phyloP scores from a whole-genome alignment of 2,888 invertebrate genomes.

The Itoplectis maculator region DNA sequence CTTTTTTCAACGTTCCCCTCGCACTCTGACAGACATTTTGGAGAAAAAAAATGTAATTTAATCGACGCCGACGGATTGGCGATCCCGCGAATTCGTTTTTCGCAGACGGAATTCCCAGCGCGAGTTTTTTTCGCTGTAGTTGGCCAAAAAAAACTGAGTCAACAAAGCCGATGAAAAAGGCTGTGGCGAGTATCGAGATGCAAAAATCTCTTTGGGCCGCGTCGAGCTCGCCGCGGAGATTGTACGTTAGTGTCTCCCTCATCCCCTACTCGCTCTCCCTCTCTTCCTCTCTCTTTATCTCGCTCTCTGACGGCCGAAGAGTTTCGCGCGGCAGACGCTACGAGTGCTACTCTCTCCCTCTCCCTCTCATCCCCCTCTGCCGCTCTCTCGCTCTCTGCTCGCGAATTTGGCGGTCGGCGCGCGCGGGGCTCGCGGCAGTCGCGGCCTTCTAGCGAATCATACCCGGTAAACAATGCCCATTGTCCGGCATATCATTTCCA shows the following conservation, averaged over 20 bases:
- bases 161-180: too few relatives aligned
- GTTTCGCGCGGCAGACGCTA: slow-evolving; percentile 1
- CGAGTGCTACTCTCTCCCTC: neutral
- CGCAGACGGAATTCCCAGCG: too few relatives aligned
- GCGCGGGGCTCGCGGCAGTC: slow-evolving; percentile 16
- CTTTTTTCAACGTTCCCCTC: neutral
- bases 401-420: neutral
- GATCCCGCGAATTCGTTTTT: too few relatives aligned
- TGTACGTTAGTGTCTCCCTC: neutral
- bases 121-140: too few relatives aligned
- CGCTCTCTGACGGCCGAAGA: slow-evolving; percentile 1
- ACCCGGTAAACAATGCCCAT: slow-evolving; percentile 80
- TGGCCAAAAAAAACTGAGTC: too few relatives aligned
- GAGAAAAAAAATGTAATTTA: too few relatives aligned
- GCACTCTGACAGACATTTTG: too few relatives aligned
- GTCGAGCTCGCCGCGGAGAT: neutral
- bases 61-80: too few relatives aligned
- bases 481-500: slow-evolving; percentile 83
- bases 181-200: too few relatives aligned
- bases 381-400: too few relatives aligned
- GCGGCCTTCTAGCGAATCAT: slow-evolving; percentile 74
- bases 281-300: neutral
- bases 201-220: neutral
- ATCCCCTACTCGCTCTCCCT: too few relatives aligned
- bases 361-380: too few relatives aligned